Evolutionary conservation across 2,797 vertebrate species (phyloP), one percentile per base, ranked within the genome.

Genomic region (Takifugu ocellatus): DNA sequence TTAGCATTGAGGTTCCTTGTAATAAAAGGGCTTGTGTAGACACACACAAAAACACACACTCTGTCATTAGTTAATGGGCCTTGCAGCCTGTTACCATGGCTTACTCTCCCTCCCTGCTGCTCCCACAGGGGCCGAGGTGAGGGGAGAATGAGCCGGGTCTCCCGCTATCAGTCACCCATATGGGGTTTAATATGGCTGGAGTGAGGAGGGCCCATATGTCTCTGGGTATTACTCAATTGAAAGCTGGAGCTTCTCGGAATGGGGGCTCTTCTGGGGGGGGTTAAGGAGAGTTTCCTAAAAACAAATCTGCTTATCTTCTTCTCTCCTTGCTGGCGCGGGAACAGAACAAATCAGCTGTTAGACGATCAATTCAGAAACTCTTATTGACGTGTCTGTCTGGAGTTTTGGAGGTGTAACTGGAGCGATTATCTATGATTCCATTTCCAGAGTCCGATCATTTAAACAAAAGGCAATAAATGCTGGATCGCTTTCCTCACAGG

Each of bases 51-150:
- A 76, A 70, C 76, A 70, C 77, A 74, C 82, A 77, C 82, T 69
- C 66, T 75, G 82, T 90, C 88, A 88, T 90, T 90, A 88, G 84
- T 77, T 90, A 88, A 87, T 85, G 82, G 83, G 76, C 77, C 83
- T 71, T 68, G 77, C 77, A 84, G 83, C 75, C 68, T 80, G 66
- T 72, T 80, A 72, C 79, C 72, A 72, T 59, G 70, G 68, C 74
- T 77, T 60, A 66, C 65, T 74, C 78, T 78, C 54, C 62, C 69
- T 77, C 61, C 44, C 56, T 69, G 60, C 68, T 62, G 56, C 74
- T 81, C 77, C 79, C 78, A 36, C 52, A 66, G 79, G 72, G 61
- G 65, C 56, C 55, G 74, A 74, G 78, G 65, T 72, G 81, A 85
- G 72, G 67, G 66, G 75, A 75, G 79, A 75, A 74, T 26, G 58